These are phyloP conservation scores for Caiman crocodilus DNA, from an alignment of 2,797 vertebrate species.

Conservation along the genomic window DNA sequence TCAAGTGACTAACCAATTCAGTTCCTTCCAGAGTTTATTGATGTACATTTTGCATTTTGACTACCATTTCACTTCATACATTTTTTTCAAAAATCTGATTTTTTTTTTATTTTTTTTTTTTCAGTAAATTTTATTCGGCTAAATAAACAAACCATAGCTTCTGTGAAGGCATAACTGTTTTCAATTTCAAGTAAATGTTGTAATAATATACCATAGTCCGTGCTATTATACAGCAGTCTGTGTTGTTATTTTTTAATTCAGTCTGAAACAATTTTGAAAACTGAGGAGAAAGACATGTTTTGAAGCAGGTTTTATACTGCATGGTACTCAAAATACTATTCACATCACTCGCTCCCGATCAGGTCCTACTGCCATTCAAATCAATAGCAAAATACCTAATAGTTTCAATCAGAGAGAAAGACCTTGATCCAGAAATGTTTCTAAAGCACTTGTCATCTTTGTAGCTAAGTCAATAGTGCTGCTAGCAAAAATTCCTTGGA, in stretches of 20 bases:
- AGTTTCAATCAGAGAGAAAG: rapidly evolving
- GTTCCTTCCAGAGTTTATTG: background rate
- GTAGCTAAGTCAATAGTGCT: background rate
- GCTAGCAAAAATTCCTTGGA: slow-evolving; percentile 23
- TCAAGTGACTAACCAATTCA: background rate
- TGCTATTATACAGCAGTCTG: background rate
- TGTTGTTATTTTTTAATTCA: rapidly evolving
- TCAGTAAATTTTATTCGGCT: too few relatives aligned
- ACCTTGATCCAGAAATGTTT: background rate
- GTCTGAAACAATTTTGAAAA: background rate
- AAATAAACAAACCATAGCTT: background rate
- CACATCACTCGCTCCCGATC: rapidly evolving
- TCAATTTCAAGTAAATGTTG: background rate
- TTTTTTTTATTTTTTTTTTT: too few relatives aligned
- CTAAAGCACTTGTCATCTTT: background rate
- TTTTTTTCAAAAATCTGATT: background rate
- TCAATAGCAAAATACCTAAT: rapidly evolving
- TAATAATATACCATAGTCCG: background rate
- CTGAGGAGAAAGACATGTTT: background rate
- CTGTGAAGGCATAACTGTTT: rapidly evolving
- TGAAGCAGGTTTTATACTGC: rapidly evolving
- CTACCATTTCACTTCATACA: too few relatives aligned
- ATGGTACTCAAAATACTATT: background rate
- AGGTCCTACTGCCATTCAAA: rapidly evolving
- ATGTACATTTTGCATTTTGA: slow-evolving; percentile 27